These are phyloP conservation scores for Holacanthella duospinosa DNA, from an alignment of 2,888 invertebrate genomes.

Conservation along the genomic window DNA sequence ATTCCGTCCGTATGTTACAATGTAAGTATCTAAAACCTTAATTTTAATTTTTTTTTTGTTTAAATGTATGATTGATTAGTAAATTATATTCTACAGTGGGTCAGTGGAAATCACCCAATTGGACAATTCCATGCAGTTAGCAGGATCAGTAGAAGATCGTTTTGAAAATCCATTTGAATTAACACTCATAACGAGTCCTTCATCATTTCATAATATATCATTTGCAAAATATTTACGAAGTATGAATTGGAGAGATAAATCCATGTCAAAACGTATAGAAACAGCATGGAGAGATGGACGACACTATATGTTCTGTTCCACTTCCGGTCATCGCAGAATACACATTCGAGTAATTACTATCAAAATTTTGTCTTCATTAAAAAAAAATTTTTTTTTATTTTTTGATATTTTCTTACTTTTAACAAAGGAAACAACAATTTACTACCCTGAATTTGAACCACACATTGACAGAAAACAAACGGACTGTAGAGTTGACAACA, in stretches of 20 bases:
- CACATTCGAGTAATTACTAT: background rate
- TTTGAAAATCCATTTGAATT: conserved; percentile 25
- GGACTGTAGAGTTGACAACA: background rate
- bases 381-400: background rate
- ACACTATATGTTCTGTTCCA: conserved; percentile 22
- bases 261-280: conserved; percentile 16
- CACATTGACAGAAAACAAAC: background rate
- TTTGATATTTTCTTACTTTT: background rate
- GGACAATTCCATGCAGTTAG: conserved; percentile 13
- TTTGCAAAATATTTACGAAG: conserved; percentile 25
- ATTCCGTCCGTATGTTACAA: background rate
- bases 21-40: background rate
- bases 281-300: conserved; percentile 21
- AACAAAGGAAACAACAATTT: background rate
- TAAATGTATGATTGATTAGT: background rate
- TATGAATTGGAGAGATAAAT: conserved; percentile 23
- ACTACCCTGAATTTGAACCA: background rate
- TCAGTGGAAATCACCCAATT: conserved; percentile 2
- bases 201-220: conserved; percentile 11
- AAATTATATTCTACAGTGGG: conserved; percentile 4
- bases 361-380: background rate
- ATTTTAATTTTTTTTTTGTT: background rate
- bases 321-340: background rate
- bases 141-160: conserved; percentile 4
- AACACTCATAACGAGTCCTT: conserved; percentile 22